Percentiles rank a stretch among this genome's conserved stretches.
These are phyloP conservation scores for Bombylius discolor DNA, from an alignment of 2,888 invertebrate species.

Conservation along the genomic window DNA sequence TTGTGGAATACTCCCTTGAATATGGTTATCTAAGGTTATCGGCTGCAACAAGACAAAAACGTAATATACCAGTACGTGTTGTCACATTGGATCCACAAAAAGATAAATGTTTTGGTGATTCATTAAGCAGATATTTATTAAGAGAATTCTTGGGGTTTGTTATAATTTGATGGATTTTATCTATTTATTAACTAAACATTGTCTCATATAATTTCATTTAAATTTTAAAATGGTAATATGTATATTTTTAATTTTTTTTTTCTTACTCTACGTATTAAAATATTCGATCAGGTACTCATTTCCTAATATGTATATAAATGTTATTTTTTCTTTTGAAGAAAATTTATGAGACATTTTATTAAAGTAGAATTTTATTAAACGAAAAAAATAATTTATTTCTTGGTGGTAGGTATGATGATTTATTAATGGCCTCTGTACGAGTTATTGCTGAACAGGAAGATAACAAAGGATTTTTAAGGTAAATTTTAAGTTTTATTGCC, in stretches of 20 bases:
- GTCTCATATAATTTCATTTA: no score
- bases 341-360: no score
- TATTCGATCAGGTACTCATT: no score
- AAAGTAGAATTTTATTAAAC: no score
- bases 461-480: constrained; percentile 87
- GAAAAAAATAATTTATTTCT: no score
- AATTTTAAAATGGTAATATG: neutral
- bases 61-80: constrained; percentile 85
- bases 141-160: constrained; percentile 72
- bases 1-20: constrained; percentile 94
- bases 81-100: constrained; percentile 75
- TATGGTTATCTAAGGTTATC: constrained; percentile 91
- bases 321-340: no score
- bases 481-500: neutral
- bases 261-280: neutral
- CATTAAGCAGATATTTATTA: constrained; percentile 77
- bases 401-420: constrained; percentile 63
- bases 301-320: no score
- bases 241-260: neutral
- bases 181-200: no score
- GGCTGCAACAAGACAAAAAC: constrained; percentile 66
- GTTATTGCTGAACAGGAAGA: constrained; percentile 90
- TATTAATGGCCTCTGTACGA: constrained; percentile 93
- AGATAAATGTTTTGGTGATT: constrained; percentile 89
- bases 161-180: neutral